Base-by-base conservation (phyloP, 1,140 invertebrate genomes). In the Cydia pomonella region DNA sequence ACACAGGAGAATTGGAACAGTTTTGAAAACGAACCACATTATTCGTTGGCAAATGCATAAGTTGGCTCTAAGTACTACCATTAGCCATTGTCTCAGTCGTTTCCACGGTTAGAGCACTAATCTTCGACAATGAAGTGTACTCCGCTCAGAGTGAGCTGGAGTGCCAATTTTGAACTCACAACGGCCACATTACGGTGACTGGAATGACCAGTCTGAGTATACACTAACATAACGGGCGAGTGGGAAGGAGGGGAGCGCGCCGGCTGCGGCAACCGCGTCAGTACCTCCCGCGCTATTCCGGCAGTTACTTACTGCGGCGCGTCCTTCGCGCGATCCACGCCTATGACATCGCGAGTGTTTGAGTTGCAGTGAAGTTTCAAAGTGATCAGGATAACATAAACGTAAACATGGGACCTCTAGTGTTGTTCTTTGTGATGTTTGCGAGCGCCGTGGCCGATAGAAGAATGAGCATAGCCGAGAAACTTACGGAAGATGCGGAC, bases 381-480 rank as follows among this genome's bases (percentile, higher is more conserved):
- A 79, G 79, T 86, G 80, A 72, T 81, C 73, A 79, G 82, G 82
- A 83, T 84, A 80, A 77, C 81, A 75, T 69, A 41, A 66, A 69
- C 74, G 76, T 73, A 79, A 88, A 50, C 79, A 91, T 91, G 89
- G 85, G 83, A 82, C 85, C 79, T 41, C 75, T 78, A 79, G 89
- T 92, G 85, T 77, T 91, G 77, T 85, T 91, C 73, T 84, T 90
- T 81, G 87, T 91, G 84, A 81, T 86, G 75, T 84, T 84, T 44
- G 47, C 77, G 16, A 76, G 84, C 78, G 84, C 80, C 21, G 53
- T 75, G 6, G 88, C 86, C 38, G 88, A 92, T 16, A 87, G 84
- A 73, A 91, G 90, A 78, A 82, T 86, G 72, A 92, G 88, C 13
- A 85, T 92, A 33, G 82, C 86, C 6, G 89, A 92, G 73, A 91